Evolutionary conservation across 2,888 invertebrate genomes (phyloP).

Genomic region (Heliconius cydno): DNA sequence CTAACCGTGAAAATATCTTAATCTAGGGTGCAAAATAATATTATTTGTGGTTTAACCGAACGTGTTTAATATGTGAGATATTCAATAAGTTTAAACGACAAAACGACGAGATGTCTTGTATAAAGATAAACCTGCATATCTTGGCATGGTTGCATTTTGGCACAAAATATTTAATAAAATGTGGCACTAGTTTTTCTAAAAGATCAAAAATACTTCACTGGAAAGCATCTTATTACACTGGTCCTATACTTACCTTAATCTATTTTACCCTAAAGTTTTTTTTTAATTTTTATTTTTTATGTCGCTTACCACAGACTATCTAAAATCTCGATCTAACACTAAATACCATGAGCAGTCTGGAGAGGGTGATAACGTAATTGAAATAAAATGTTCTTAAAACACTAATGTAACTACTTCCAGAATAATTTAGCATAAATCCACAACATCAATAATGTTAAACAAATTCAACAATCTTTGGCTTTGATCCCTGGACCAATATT

Average conservation of each 20-base stretch:
- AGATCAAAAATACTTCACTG: slow-evolving; percentile 61
- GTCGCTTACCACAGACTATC: slow-evolving; percentile 75
- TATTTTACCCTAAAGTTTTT: slow-evolving; percentile 67
- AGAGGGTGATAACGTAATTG: slow-evolving; percentile 79
- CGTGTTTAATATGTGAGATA: slow-evolving; percentile 36
- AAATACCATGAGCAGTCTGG: slow-evolving; percentile 81
- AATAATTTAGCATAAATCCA: slow-evolving; percentile 82
- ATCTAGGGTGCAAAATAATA: slow-evolving; percentile 73
- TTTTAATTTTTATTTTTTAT: slow-evolving; percentile 71
- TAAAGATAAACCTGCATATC: slow-evolving; percentile 40
- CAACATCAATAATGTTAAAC: slow-evolving; percentile 82
- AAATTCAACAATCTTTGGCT: slow-evolving; percentile 91
- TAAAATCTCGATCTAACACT: slow-evolving; percentile 74
- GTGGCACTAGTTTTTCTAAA: slow-evolving; percentile 67
- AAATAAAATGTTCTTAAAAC: slow-evolving; percentile 70
- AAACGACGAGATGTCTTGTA: slow-evolving; percentile 27
- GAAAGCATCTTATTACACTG: slow-evolving; percentile 70
- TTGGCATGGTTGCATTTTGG: slow-evolving; percentile 60
- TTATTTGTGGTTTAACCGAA: slow-evolving; percentile 64
- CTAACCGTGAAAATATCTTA: slow-evolving; percentile 58
- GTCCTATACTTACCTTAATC: slow-evolving; percentile 75
- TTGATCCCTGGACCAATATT: slow-evolving; percentile 92
- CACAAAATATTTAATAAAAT: slow-evolving; percentile 64
- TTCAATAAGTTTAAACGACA: slow-evolving; percentile 33
- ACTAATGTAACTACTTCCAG: slow-evolving; percentile 78